Conservation (phyloP, 2,113 vertebrate genomes). For the Synchiropus splendidus region DNA sequence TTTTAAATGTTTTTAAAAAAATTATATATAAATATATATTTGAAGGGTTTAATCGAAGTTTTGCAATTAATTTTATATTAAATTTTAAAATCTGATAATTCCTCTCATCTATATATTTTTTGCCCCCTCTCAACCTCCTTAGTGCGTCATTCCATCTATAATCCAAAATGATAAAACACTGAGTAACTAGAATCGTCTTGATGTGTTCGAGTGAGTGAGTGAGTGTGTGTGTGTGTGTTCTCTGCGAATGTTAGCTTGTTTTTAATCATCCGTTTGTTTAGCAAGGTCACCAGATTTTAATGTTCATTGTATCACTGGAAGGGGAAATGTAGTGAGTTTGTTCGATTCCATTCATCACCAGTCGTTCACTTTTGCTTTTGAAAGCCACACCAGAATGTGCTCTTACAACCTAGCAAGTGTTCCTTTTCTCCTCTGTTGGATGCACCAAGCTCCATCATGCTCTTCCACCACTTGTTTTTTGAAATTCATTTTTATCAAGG, state of each 20-base stretch:
- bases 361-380: constrained; percentile 31
- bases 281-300: background rate
- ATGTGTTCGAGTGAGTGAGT: background rate
- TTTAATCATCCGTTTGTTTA: background rate
- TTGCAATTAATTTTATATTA: constrained; percentile 8
- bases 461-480: constrained; percentile 61
- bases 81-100: constrained; percentile 10
- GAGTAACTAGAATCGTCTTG: background rate
- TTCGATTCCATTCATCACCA: constrained; percentile 62
- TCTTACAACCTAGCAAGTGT: constrained; percentile 82
- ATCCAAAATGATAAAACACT: constrained; percentile 24
- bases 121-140: constrained; percentile 11
- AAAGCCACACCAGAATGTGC: constrained; percentile 83
- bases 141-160: constrained; percentile 44
- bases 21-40: constrained; percentile 20
- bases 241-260: background rate
- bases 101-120: constrained; percentile 14
- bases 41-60: constrained; percentile 33
- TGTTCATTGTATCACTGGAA: constrained; percentile 2
- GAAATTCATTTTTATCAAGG: constrained; percentile 69
- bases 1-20: constrained; percentile 36
- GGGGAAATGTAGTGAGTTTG: constrained; percentile 1
- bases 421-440: constrained; percentile 73
- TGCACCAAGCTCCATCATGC: constrained; percentile 36
- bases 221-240: constrained; percentile 2